These are phyloP conservation scores for Vanessa cardui DNA, from an alignment of 2,888 invertebrate species.

Conservation along the genomic window DNA sequence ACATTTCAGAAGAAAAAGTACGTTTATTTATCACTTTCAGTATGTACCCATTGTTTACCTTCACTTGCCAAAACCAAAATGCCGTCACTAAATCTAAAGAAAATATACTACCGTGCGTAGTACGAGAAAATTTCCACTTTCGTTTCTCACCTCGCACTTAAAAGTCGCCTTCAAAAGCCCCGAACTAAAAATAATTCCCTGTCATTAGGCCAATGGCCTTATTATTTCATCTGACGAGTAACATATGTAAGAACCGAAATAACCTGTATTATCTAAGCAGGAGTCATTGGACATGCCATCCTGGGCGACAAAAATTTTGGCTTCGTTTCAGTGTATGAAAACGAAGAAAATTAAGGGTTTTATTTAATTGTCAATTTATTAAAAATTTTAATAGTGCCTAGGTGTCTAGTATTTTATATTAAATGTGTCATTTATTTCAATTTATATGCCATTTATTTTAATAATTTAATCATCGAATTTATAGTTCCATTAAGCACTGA, in stretches of 20 bases:
- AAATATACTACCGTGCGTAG: slow-evolving; percentile 29
- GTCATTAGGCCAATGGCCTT: slow-evolving; percentile 82
- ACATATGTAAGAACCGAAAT: slow-evolving; percentile 79
- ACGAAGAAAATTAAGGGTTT: slow-evolving; percentile 10
- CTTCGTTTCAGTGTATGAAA: slow-evolving; percentile 62
- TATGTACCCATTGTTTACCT: slow-evolving; percentile 29
- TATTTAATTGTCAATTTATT: slow-evolving; percentile 6
- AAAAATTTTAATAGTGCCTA: not conserved
- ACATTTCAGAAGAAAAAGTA: slow-evolving; percentile 5
- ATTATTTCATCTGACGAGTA: slow-evolving; percentile 79
- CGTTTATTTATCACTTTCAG: slow-evolving; percentile 3
- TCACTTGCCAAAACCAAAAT: slow-evolving; percentile 34
- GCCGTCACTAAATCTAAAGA: slow-evolving; percentile 24
- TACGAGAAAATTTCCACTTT: slow-evolving; percentile 31
- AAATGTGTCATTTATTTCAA: not conserved
- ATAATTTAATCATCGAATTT: no score
- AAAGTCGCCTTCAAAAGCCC: slow-evolving; percentile 66
- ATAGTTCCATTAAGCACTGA: no score
- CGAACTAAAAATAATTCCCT: slow-evolving; percentile 65
- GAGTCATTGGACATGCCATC: slow-evolving; percentile 50
- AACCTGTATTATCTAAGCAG: slow-evolving; percentile 77
- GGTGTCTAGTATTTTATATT: not conserved
- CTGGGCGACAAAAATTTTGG: slow-evolving; percentile 65
- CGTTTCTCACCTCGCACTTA: slow-evolving; percentile 53
- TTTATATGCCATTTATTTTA: not conserved